Evolutionary conservation across 2,888 invertebrate genomes (phyloP), one percentile per base, ranked within the genome.

Genomic region (Anoncus sp.): DNA sequence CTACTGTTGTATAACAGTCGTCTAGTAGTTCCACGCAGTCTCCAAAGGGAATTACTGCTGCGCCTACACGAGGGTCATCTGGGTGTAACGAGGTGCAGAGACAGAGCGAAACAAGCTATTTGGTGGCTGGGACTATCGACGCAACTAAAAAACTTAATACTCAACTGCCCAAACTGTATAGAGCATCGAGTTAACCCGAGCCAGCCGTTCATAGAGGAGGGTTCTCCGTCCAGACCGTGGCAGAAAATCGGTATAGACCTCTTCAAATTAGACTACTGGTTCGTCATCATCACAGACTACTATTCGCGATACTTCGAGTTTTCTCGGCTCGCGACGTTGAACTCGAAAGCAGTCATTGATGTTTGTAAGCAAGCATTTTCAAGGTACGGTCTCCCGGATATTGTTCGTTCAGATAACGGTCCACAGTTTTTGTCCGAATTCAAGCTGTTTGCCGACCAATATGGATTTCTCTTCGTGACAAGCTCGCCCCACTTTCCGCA

Each of bases 31-130:
- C 85, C 85, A 9, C 24, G 16, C 24, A 7, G 45, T 1, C 43
- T 83, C 43, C 80, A 74, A 53, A 7, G 43, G n/a, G 82, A 85
- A 60, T 65, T 84, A 7, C 59, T 85, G 16, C 18, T 69, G 20
- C 55, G 55, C 57, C 62, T 87, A 5, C 84, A 87, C 55, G 71
- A 70, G 27, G 85, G 86, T 1, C 87, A 86, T 63, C 77, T 82
- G 86, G 65, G 67, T n/a, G 57, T 57, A 14, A 69, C 27, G 16
- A 45, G 59, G 77, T 69, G 83, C 49, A 59, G 77, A 18, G 69
- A 59, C 7, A 20, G 79, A 35, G 84, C 84, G 5, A 79, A 75
- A 10, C 73, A 69, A n/a, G 55, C 76, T 16, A 77, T 83, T 18
- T 82, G 79, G 81, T 84, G 82, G 81, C 69, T 74, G 10, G 82